Conservation (phyloP, 2,888 invertebrate species). For the Sinotaia quadrata region DNA sequence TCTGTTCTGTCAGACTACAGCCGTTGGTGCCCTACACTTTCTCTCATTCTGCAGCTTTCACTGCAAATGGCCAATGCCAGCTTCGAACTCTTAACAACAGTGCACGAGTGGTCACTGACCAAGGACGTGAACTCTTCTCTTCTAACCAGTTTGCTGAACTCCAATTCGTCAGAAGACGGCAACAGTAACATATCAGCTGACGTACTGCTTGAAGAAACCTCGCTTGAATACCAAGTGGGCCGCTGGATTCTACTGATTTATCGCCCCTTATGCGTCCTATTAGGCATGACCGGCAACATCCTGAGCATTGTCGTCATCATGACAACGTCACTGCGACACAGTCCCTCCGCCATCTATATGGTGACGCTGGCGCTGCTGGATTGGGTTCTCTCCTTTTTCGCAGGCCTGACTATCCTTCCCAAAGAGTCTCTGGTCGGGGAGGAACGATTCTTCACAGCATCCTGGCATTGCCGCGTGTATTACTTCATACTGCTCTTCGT, state of each 20-base stretch:
- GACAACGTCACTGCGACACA: constrained; percentile 12
- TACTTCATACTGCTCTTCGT: constrained; percentile 4
- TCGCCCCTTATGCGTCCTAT: not conserved
- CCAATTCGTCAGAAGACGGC: no score
- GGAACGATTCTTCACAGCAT: not conserved
- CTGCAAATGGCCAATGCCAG: no score
- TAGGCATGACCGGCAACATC: constrained; percentile 13
- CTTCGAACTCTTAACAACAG: no score
- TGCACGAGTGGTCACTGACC: no score
- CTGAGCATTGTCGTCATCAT: constrained; percentile 3
- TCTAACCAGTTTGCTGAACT: no score
- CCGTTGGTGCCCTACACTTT: no score
- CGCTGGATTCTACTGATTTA: constrained; percentile 1
- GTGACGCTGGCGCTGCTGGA: not conserved
- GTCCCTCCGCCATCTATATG: constrained; percentile 1
- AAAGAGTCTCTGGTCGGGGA: constrained; percentile 6
- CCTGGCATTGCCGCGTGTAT: not conserved
- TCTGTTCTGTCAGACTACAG: no score
- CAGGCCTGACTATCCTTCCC: not conserved
- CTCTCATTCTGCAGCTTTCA: no score
- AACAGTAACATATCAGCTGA: no score
- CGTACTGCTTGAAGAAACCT: no score
- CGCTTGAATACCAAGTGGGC: constrained; percentile 7
- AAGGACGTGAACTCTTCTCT: no score
- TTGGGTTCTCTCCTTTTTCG: not conserved